Conservation (phyloP, 2,113 vertebrate genomes). For the Cnemophilus loriae region DNA sequence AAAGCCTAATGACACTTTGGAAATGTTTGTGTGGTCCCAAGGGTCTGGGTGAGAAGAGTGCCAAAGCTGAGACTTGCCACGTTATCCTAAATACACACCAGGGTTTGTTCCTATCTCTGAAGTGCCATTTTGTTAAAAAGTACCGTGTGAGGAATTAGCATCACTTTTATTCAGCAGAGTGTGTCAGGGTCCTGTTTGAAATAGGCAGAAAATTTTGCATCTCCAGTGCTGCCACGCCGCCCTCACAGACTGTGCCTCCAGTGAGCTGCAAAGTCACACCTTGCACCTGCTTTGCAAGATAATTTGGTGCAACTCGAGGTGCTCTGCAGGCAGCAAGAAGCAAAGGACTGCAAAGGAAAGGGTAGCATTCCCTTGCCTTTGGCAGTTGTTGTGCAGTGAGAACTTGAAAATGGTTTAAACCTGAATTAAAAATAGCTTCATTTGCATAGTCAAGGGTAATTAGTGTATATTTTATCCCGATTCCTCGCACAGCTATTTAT, state of each 20-base stretch:
- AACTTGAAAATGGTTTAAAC: not conserved
- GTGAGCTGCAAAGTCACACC: accelerated
- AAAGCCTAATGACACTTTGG: not conserved
- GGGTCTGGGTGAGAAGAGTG: not conserved
- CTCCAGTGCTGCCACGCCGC: not conserved
- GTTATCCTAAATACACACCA: accelerated
- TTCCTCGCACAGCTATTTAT: not conserved
- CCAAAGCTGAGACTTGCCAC: not conserved
- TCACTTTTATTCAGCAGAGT: not conserved
- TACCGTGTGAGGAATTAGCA: not conserved
- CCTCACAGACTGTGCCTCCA: accelerated
- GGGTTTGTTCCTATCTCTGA: accelerated
- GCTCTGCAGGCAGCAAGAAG: not conserved
- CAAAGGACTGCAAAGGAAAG: not conserved
- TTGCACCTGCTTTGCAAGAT: not conserved
- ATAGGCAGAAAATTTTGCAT: not conserved
- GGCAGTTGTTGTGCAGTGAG: not conserved
- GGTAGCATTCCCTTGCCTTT: accelerated
- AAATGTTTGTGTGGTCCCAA: not conserved
- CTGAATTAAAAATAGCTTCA: not conserved
- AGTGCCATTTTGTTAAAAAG: not conserved
- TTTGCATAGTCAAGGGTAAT: not conserved
- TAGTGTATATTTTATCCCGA: not conserved
- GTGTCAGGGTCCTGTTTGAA: not conserved
- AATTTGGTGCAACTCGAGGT: not conserved